Conservation (phyloP, 2,113 vertebrate genomes). For the Tenrec ecaudatus region DNA sequence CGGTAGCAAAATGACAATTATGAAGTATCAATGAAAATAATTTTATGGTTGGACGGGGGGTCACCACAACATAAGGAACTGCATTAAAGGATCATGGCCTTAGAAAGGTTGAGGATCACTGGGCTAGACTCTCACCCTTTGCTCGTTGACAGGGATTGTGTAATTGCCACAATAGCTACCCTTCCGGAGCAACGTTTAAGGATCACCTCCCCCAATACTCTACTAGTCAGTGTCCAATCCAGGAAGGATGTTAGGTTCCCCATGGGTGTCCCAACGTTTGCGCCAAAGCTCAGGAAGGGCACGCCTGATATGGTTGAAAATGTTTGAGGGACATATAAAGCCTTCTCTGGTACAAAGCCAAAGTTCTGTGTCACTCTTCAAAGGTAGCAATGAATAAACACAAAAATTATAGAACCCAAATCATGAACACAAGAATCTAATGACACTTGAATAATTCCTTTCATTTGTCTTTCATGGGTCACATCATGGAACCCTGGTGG, state of each 20-base stretch:
- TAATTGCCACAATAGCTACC: too few species aligned
- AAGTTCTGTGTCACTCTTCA: background rate
- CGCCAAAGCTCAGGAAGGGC: background rate
- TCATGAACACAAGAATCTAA: background rate
- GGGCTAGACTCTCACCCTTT: too few species aligned
- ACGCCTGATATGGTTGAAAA: background rate
- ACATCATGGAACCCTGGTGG: too few species aligned
- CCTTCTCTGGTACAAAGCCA: too few species aligned
- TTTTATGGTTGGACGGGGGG: too few species aligned
- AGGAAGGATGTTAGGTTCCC: background rate
- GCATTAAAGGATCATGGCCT: too few species aligned
- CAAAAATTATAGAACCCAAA: background rate
- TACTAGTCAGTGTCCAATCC: background rate
- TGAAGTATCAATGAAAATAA: too few species aligned
- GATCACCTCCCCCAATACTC: background rate
- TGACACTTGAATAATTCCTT: background rate
- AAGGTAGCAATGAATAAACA: background rate
- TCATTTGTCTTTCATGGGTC: background rate
- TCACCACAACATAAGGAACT: too few species aligned
- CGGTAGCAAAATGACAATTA: too few species aligned
- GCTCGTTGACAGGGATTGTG: too few species aligned
- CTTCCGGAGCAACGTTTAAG: background rate
- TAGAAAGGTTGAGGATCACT: too few species aligned
- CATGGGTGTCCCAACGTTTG: background rate
- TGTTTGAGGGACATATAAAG: background rate